Evolutionary conservation across 2,888 invertebrate species (phyloP).

Genomic region (Anodontia alba): DNA sequence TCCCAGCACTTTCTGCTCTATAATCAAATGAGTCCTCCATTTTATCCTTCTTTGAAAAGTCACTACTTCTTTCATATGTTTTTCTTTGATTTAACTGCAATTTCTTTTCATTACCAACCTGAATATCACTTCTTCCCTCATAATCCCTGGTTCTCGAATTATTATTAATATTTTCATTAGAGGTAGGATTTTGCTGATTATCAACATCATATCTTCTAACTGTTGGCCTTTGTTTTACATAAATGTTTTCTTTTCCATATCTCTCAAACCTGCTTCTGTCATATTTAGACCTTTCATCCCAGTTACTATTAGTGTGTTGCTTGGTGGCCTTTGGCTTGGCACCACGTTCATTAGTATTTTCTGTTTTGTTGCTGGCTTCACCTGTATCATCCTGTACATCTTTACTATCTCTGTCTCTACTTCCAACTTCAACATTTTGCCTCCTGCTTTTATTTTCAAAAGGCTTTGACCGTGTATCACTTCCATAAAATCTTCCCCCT

Average conservation of each 20-base stretch:
- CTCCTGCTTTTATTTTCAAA: constrained; percentile 20
- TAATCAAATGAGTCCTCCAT: not conserved
- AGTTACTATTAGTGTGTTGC: not conserved
- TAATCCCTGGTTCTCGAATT: not conserved
- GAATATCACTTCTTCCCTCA: not conserved
- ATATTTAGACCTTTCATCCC: not conserved
- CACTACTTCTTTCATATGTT: not conserved
- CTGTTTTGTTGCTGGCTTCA: not conserved
- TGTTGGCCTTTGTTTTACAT: not conserved
- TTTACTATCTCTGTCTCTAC: not conserved
- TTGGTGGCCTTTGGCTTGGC: constrained; percentile 22
- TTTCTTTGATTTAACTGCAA: not conserved
- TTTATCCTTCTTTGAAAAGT: not conserved
- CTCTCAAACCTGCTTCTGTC: constrained; percentile 3
- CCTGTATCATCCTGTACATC: not conserved
- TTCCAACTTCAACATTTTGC: not conserved
- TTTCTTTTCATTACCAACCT: not conserved
- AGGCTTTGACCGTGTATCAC: constrained; percentile 40
- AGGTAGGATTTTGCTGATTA: not conserved
- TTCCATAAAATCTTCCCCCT: constrained; percentile 41
- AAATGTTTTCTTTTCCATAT: constrained; percentile 15
- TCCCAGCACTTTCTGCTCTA: not conserved
- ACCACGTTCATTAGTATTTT: not conserved
- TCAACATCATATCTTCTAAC: not conserved
- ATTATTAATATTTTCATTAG: not conserved